Conservation (phyloP, 2,113 vertebrate species). For the Rhadina sibilatrix region DNA sequence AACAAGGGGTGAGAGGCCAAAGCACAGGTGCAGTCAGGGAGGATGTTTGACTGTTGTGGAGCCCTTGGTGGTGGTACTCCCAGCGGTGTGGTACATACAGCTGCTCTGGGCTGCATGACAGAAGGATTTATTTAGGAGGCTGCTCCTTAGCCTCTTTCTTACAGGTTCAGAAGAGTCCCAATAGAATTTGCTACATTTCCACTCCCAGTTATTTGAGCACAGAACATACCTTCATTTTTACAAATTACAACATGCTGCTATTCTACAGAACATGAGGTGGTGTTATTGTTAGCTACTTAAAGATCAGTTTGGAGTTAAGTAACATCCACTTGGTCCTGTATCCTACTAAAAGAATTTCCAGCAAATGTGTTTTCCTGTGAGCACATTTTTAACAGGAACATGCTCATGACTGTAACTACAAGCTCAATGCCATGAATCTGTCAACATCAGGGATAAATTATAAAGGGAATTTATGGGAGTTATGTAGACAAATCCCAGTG, state of each 20-base stretch:
- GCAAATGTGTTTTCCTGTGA: background rate
- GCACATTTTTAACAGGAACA: background rate
- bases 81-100: background rate
- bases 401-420: background rate
- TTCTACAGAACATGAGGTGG: background rate
- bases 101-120: background rate
- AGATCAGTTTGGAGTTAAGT: background rate
- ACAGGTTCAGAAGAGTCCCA: background rate
- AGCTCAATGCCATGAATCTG: background rate
- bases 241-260: background rate
- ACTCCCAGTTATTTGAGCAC: background rate
- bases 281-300: background rate
- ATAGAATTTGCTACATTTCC: background rate
- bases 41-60: background rate
- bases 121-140: background rate
- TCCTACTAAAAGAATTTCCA: background rate
- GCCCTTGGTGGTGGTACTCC: background rate
- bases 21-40: background rate
- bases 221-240: background rate
- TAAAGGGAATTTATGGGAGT: background rate
- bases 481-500: constrained; percentile 16
- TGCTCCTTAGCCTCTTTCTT: background rate
- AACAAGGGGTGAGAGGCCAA: background rate
- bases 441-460: constrained; percentile 20
- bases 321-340: background rate